Conservation (phyloP, 2,888 invertebrate species). For the Hylaea fasciaria region DNA sequence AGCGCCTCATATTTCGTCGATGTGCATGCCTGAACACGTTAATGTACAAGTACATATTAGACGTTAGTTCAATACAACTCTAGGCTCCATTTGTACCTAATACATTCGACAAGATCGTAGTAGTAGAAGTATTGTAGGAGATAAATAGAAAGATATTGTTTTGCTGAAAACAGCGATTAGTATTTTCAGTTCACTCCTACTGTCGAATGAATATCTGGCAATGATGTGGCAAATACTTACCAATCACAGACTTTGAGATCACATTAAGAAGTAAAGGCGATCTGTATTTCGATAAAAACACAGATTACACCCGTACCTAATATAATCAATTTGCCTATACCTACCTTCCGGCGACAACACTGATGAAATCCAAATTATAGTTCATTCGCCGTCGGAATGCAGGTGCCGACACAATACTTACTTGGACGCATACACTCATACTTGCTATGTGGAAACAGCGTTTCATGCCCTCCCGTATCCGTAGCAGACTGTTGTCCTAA, state of each 20-base stretch:
- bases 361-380: slow-evolving; percentile 47
- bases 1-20: slow-evolving; percentile 15
- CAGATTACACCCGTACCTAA: neutral
- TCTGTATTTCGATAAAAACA: slow-evolving; percentile 4
- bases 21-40: slow-evolving; percentile 15
- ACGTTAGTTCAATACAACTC: slow-evolving; percentile 2
- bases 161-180: neutral
- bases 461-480: slow-evolving; percentile 39
- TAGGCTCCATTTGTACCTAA: slow-evolving; percentile 2
- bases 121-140: no score
- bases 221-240: no score
- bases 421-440: slow-evolving; percentile 44
- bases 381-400: slow-evolving; percentile 47
- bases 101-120: no score
- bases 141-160: no score
- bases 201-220: no score
- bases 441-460: slow-evolving; percentile 43
- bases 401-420: slow-evolving; percentile 43
- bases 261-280: no score
- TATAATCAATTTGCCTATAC: slow-evolving; percentile 24
- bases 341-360: slow-evolving; percentile 48
- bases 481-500: slow-evolving; percentile 6
- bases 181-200: no score
- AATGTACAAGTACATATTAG: slow-evolving; percentile 6
- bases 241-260: no score